Conservation (phyloP, 92 coral and sea anemone species). For the Porites cylindrica region DNA sequence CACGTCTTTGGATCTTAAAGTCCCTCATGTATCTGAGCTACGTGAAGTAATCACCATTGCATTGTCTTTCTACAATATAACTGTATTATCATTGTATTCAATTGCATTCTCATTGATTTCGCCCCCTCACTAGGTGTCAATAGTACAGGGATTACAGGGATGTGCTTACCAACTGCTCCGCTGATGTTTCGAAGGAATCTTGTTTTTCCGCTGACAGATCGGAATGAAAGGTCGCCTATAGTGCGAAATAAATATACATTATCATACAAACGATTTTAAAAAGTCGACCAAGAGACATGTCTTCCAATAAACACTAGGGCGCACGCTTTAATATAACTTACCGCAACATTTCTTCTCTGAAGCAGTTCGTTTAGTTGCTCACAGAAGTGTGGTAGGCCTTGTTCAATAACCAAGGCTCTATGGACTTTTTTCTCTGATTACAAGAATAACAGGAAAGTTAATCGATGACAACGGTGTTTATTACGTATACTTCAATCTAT, state of each 20-base stretch:
- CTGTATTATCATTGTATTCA: neutral
- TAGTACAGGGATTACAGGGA: too few species aligned
- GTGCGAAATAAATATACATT: too few species aligned
- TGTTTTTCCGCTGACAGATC: neutral
- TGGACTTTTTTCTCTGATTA: conserved; percentile 13
- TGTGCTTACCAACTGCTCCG: conserved; percentile 14
- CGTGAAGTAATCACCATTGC: too few species aligned
- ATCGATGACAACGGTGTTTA: neutral
- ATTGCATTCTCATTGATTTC: neutral
- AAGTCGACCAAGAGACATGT: too few species aligned
- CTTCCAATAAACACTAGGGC: too few species aligned
- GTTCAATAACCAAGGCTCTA: conserved; percentile 3
- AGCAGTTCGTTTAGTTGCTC: conserved; percentile 28
- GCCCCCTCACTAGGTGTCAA: too few species aligned
- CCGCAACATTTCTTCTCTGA: conserved; percentile 34
- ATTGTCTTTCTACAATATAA: too few species aligned
- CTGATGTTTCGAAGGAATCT: neutral
- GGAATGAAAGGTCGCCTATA: conserved; percentile 22
- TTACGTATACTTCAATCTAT: too few species aligned
- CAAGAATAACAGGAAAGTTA: neutral
- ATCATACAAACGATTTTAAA: too few species aligned
- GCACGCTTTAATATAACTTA: conserved; percentile 14
- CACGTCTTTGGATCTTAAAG: too few species aligned
- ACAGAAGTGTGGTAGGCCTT: neutral
- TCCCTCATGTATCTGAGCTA: too few species aligned